Base-by-base conservation (phyloP, 2,113 vertebrate genomes). In the Mirza zaza region DNA sequence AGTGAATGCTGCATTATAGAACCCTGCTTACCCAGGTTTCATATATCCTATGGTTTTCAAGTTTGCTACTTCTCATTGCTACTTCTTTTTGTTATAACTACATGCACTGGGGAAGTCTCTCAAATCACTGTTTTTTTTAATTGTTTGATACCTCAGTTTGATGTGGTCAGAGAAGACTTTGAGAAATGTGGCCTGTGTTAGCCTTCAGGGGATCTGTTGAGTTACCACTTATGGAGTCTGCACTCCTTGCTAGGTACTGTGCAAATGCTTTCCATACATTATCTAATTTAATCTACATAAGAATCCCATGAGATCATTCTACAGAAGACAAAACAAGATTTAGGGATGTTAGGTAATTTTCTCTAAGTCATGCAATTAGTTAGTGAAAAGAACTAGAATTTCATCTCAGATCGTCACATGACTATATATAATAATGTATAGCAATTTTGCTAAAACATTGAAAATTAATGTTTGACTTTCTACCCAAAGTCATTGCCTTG, bases 281-380 rank as follows among this genome's bases (percentile, higher is more conserved):
- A 82, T 82, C 57, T 89, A 59, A 88, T 77, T 93, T 48, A 73
- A 77, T 91, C 48, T 90, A 61, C 50, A 3, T 65, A 73, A 91
- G 87, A 87, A 83, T 77, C 32, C 61, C 52, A 18, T 76, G 77
- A 85, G 81, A 36, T 85, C 59, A 88, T 81, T 80, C 90, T 82
- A 65, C 15, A 86, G 88, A 90, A 57, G 27, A 23, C 67, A 92
- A 94, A 96, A 70, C 20, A 90, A 68, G 34, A 95, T 70, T 95
- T 87, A 90, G 65, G 71, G n/a, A 87, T 48, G 27, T 89, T 76
- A 91, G 42, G n/a, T 77, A 83, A 83, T 95, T 94, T 95, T 94
- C 73, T 34, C 42, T 67, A 87, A 57, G 59, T 87, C 57, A 75
- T 32, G 48, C 27, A 92, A 34, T 81, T 77, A 81, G 27, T 70